Conservation (phyloP, 2,797 vertebrate species). For the Spheniscus humboldti region DNA sequence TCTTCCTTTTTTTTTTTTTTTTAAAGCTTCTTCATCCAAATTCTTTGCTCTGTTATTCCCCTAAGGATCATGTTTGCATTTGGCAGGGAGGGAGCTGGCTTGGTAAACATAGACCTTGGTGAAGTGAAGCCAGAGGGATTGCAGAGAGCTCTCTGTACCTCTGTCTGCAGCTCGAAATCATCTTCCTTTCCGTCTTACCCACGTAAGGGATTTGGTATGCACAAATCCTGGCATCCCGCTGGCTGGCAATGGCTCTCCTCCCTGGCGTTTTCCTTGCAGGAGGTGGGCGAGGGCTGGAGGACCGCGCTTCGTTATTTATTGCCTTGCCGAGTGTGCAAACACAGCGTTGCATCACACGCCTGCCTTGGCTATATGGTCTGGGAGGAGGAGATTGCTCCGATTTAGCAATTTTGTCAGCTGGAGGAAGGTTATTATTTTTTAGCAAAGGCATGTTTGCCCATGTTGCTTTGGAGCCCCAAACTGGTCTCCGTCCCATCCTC, state of each 20-base stretch:
- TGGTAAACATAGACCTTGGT: background rate
- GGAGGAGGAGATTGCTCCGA: background rate
- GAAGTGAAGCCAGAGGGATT: background rate
- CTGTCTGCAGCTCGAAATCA: background rate
- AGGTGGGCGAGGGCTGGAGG: background rate
- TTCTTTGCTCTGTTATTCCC: background rate
- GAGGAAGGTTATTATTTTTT: background rate
- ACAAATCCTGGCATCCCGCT: background rate
- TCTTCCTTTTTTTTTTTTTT: background rate
- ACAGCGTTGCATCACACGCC: accelerated
- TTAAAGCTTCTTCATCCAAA: background rate
- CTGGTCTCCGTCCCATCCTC: accelerated
- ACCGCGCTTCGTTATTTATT: accelerated
- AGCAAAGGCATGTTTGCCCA: background rate
- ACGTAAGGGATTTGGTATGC: accelerated
- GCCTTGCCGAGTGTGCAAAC: background rate
- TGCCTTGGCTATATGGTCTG: accelerated
- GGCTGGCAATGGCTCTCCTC: background rate
- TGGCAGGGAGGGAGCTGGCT: conserved; percentile 24
- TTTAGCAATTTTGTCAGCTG: background rate
- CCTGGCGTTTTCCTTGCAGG: accelerated
- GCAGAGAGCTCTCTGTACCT: background rate
- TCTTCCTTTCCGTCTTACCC: background rate
- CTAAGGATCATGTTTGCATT: conserved; percentile 14
- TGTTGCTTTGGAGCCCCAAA: accelerated